Evolutionary conservation across 2,113 vertebrate genomes (phyloP), one percentile per base, ranked within the genome.

Genomic region (Leucopsar rothschildi): DNA sequence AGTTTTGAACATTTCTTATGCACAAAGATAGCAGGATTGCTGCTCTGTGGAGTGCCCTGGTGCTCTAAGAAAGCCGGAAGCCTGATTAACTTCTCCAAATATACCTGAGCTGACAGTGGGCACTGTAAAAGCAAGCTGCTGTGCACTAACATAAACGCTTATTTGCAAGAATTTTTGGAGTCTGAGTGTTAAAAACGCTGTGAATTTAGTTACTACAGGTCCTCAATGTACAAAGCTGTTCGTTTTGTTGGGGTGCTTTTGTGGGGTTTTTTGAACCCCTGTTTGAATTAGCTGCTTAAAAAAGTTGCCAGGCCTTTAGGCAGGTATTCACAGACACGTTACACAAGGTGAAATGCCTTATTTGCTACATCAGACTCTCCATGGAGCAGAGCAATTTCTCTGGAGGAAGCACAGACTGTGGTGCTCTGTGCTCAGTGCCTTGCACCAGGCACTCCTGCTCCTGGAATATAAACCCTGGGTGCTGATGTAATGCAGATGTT

Each of bases 401-500:
- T 76, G 77, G 47, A 3, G 59, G 47, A 64, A 45, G 28, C 1
- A 9, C 52, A 65, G 66, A 2, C 70, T 60, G 33, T 8, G n/a
- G 6, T 12, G 10, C n/a, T 77, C 33, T 44, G 39, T 0, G 39
- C 33, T 15, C 49, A 24, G 83, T 27, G 33, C 40, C 52, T 13
- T 24, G 47, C 70, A 60, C 24, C 3, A 3, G 31, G 49, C 56
- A 27, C 11, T 60, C 59, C 72, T 63, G 69, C 78, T 37, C 1
- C 0, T 39, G 78, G 57, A 60, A 23, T 27, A 49, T 9, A 42
- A 90, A 80, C 79, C 22, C 40, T 1, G 6, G 12, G 29, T 78
- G 82, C 88, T 95, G 94, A 88, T 88, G 86, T 44, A 78, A 84
- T 56, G 14, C 72, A 94, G 91, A 78, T 93, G 66, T 76, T 91